Evolutionary conservation across 2,888 invertebrate genomes (phyloP).

Genomic region (Cephus sareptanus): DNA sequence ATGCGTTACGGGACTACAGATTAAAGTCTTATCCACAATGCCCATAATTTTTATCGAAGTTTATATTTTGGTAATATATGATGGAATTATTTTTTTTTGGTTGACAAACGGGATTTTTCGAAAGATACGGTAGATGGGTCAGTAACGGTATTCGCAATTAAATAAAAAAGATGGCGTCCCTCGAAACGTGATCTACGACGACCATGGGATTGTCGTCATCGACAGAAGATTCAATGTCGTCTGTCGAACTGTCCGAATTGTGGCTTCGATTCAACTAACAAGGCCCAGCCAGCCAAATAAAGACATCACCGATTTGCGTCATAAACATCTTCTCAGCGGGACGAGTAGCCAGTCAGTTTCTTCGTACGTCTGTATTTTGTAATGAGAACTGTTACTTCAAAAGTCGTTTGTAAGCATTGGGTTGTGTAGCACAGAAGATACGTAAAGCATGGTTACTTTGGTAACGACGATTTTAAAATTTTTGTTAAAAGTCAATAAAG

Average conservation of each 20-base stretch:
- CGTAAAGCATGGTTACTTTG: neutral
- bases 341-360: constrained; percentile 32
- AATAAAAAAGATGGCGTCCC: neutral
- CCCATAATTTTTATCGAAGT: neutral
- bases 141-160: neutral
- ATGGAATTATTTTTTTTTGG: neutral
- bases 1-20: neutral
- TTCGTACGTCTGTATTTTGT: constrained; percentile 9
- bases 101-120: neutral
- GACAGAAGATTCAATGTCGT: neutral
- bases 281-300: constrained; percentile 30
- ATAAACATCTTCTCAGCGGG: constrained; percentile 31
- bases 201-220: neutral
- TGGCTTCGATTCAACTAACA: constrained; percentile 10
- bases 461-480: neutral
- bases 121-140: neutral
- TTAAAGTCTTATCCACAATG: neutral
- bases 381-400: constrained; percentile 3
- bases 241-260: neutral
- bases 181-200: neutral
- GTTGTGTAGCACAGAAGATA: neutral
- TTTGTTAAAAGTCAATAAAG: neutral
- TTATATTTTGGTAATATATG: neutral
- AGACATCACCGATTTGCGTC: constrained; percentile 33
- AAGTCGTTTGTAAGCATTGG: neutral